Evolutionary conservation across 2,888 invertebrate species (phyloP).

Genomic region (Melolontha melolontha): DNA sequence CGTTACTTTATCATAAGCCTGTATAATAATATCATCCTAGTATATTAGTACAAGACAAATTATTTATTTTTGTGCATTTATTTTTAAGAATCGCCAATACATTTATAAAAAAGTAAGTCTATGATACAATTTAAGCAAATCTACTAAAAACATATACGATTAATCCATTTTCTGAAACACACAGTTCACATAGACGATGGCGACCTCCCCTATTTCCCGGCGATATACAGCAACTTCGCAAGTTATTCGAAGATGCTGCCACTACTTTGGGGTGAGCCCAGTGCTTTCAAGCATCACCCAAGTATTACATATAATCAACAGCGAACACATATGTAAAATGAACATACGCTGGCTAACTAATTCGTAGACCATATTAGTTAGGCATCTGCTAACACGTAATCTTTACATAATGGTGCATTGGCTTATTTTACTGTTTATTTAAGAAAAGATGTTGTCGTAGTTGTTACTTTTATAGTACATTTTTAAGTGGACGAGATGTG

Average conservation of each 20-base stretch:
- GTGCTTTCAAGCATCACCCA: constrained; percentile 35
- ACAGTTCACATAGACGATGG: constrained; percentile 84
- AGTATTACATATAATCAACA: constrained; percentile 14
- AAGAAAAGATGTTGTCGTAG: background rate
- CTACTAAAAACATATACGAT: background rate
- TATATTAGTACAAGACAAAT: too few species aligned
- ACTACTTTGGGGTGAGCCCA: constrained; percentile 64
- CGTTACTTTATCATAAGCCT: too few species aligned
- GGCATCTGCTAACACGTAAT: background rate
- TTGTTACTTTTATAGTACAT: constrained; percentile 1
- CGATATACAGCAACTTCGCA: constrained; percentile 81
- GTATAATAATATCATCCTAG: too few species aligned
- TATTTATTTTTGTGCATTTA: too few species aligned
- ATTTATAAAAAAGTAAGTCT: too few species aligned
- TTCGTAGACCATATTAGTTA: background rate
- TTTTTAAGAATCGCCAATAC: too few species aligned
- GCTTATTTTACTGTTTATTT: background rate
- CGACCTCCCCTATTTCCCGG: constrained; percentile 84
- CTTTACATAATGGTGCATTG: constrained; percentile 8
- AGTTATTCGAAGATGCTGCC: constrained; percentile 81
- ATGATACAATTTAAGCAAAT: background rate
- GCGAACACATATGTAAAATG: constrained; percentile 8
- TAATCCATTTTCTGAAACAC: constrained; percentile 31
- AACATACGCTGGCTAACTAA: constrained; percentile 7
- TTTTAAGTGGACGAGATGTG: background rate